phyloP scores from a whole-genome alignment of 1,140 invertebrate genomes.

The Drosophila pseudoananassae region DNA sequence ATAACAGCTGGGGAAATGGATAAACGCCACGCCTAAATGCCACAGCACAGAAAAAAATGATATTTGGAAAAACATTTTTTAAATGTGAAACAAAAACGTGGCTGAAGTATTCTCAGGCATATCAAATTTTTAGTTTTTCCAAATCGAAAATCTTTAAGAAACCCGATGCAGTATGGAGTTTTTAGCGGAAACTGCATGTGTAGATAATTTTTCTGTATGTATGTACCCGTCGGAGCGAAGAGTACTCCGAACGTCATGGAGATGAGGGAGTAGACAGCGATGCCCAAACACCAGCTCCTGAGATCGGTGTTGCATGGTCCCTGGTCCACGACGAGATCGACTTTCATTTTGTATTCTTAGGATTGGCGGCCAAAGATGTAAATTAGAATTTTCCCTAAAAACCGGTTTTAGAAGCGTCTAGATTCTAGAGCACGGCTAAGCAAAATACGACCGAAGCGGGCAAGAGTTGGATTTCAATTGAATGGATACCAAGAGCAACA shows the following conservation, averaged over 20 bases:
- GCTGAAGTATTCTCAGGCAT: no score
- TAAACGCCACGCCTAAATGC: conserved; percentile 39
- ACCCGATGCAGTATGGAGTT: not conserved
- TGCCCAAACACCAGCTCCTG: conserved; percentile 63
- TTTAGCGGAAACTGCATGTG: not conserved
- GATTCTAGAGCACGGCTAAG: no score
- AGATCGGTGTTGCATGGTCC: conserved; percentile 58
- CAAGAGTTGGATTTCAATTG: conserved; percentile 34
- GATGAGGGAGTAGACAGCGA: conserved; percentile 54
- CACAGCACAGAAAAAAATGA: conserved; percentile 4
- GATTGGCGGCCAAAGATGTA: not conserved
- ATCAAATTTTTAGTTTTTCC: no score
- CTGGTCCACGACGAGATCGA: conserved; percentile 57
- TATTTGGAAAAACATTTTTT: not conserved
- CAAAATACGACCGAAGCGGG: conserved; percentile 14
- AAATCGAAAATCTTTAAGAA: not conserved
- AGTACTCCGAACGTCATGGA: conserved; percentile 24
- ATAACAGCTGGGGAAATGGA: conserved; percentile 13
- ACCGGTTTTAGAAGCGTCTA: conserved; percentile 22
- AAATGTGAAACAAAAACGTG: no score
- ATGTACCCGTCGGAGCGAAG: conserved; percentile 41
- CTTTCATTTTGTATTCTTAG: conserved; percentile 53
- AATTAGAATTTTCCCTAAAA: conserved; percentile 5
- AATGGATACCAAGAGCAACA: conserved; percentile 21
- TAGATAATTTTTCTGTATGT: not conserved